Base-by-base conservation (phyloP, 1,140 invertebrate species). In the Drosophila insularis region DNA sequence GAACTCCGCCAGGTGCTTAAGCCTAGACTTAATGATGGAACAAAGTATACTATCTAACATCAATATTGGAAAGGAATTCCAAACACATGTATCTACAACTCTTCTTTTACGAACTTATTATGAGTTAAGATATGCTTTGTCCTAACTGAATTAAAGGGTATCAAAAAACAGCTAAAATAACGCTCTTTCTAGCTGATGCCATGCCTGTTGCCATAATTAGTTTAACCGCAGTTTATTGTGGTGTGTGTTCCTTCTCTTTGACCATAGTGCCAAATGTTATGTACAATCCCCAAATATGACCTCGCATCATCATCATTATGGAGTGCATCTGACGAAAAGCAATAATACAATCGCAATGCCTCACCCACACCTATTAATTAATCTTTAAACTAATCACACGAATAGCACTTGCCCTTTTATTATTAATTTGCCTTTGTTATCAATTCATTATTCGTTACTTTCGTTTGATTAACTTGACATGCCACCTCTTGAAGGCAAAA, bases 171-270 rank as follows among this genome's bases (percentile, higher is more conserved):
- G 17, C 43, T 40, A 13, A 7, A 5, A 17, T 39, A 46, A 43
- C 37, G 43, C 19, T 27, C 39, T 37, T 10, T 37, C 35, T 37
- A 32, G 6, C 7, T 32, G 43, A 43, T 46, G 46, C 37, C 17
- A 27, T 50, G 43, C 17, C 17, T 50, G 59, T 40, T 80, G 77
- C 81, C 74, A 85, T 86, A 85, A 85, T 85, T 85, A 86, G 81
- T 81, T 81, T 74, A 74, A 62, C 64, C 81, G 50, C 59, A 75
- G 56, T 56, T 79, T 65, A 74, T 67, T 70, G 62, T 19, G 2
- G 14, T 46, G 2, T 14, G 5, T 17, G 43, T 50, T 21, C 43
- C 43, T 50, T 50, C 43, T 50, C 43, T 31, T 56, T n/a, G 27
- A 37, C 31, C 64, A 77, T 74, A 78, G 75, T 79, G 69, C 68